Evolutionary conservation across 2,797 vertebrate species (phyloP), one percentile per base, ranked within the genome.

Genomic region (Coilia nasus): DNA sequence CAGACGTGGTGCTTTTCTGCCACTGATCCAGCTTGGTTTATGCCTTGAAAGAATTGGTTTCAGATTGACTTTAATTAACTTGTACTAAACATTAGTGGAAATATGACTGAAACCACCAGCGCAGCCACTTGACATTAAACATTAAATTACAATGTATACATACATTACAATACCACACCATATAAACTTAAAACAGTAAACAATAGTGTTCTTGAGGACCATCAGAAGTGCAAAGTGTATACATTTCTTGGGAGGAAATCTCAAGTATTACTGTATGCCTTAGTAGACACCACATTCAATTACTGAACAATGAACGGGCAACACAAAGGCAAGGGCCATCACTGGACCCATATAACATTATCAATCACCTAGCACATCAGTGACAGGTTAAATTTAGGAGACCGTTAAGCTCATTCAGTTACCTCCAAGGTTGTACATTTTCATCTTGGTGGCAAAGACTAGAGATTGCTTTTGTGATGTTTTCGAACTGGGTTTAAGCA

Each of bases 211-310:
- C 62, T 67, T 67, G 62, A 67, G 23, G 62, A 67, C 3, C 14
- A 6, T 23, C 60, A 10, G n/a, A 67, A 67, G 62, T 67, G 62
- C 23, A 67, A 25, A 67, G 28, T 67, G n/a, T 11, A 62, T 62
- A 25, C 60, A 67, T 67, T 28, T 67, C 62, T 12, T 28, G 11
- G 23, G 4, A 28, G 10, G 28, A 25, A 67, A 28, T 11, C 9
- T 67, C 14, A 86, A 85, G 86, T 71, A 84, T 87, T 90, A 80
- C 23, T 89, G 88, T 90, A 19, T 1, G 88, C 88, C 89, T 88
- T 81, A 56, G 56, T 82, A 23, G 89, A 89, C 87, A 88, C 88
- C 86, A 12, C 87, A 81, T 84, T 85, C 86, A 84, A 81, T 81
- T 82, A 54, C 9, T n/a, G 47, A 86, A n/a, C 64, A 82, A 85